A percentile compares a stretch with the other conserved stretches of the same genome.
These are phyloP conservation scores for Gasterosteus aculeatus DNA, from an alignment of 2,113 vertebrate species.

Conservation along the genomic window DNA sequence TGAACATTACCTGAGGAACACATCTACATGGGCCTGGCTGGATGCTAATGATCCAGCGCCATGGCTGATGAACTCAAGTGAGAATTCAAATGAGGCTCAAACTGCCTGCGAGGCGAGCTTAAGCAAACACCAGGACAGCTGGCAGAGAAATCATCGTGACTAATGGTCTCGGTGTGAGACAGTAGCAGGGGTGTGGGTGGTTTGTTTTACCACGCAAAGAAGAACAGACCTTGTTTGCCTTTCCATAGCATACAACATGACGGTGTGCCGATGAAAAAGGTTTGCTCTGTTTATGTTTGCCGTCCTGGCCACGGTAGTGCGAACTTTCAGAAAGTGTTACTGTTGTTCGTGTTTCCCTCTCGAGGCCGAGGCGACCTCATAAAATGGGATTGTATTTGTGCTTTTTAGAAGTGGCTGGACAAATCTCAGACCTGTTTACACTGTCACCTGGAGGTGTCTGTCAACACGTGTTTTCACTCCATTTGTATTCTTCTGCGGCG, in stretches of 20 bases:
- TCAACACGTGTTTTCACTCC: constrained; percentile 27
- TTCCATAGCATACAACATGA: constrained; percentile 66
- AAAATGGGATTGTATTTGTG: constrained; percentile 12
- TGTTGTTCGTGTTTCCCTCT: constrained; percentile 10
- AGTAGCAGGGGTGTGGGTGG: constrained; percentile 71
- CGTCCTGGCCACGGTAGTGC: constrained; percentile 45
- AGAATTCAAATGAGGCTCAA: constrained; percentile 71
- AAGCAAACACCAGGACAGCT: constrained; percentile 74
- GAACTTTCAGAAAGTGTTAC: constrained; percentile 9
- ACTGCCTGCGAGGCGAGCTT: constrained; percentile 70
- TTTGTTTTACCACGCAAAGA: constrained; percentile 63
- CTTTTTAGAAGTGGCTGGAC: constrained; percentile 20
- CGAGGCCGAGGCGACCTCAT: constrained; percentile 30
- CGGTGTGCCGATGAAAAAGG: constrained; percentile 68
- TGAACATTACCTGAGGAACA: constrained; percentile 65
- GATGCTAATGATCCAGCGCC: constrained; percentile 61
- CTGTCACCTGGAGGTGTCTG: constrained; percentile 29
- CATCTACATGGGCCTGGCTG: constrained; percentile 58
- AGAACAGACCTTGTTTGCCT: constrained; percentile 74
- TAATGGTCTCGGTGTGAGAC: constrained; percentile 78
- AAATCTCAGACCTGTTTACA: constrained; percentile 18
- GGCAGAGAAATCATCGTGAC: constrained; percentile 79
- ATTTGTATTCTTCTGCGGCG: constrained; percentile 38
- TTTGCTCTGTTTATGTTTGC: constrained; percentile 65
- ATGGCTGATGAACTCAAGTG: constrained; percentile 67